phyloP scores from a whole-genome alignment of 2,888 invertebrate genomes.

The Microctonus aethiopoides region DNA sequence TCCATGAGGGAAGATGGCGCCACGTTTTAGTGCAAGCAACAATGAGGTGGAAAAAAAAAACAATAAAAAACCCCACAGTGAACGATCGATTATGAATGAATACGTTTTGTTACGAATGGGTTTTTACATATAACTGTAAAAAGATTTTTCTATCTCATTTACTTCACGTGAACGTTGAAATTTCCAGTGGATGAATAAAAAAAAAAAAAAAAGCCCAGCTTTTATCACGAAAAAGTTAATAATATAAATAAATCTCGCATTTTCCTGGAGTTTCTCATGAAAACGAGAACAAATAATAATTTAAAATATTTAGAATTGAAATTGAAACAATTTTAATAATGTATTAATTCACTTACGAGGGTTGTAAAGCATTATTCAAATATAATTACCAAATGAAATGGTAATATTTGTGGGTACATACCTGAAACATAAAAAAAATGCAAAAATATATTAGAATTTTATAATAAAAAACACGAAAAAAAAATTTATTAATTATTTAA shows the following conservation, averaged over 20 bases:
- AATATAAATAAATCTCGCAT: background rate
- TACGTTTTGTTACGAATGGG: background rate
- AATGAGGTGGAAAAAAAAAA: background rate
- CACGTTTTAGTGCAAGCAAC: background rate
- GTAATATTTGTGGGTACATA: conserved; percentile 31
- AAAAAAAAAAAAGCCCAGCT: background rate
- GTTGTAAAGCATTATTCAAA: background rate
- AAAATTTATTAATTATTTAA: background rate
- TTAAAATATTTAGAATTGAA: background rate
- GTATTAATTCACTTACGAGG: background rate
- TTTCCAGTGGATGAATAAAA: background rate
- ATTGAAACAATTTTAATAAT: background rate
- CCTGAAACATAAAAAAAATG: conserved; percentile 38
- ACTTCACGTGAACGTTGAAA: background rate
- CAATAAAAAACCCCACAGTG: background rate
- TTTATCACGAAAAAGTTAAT: background rate
- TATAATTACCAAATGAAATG: background rate
- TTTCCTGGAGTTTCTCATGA: background rate
- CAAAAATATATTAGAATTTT: conserved; percentile 19
- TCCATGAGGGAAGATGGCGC: background rate
- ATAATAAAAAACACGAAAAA: too few relatives aligned
- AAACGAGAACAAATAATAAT: background rate
- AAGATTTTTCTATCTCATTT: background rate
- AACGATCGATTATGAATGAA: conserved; percentile 10
- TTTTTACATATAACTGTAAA: background rate